A percentile compares a stretch with the other conserved stretches of the same genome.
Evolutionary conservation across 1,140 invertebrate species (phyloP).

Genomic region (Trypoxylus dichotomus): DNA sequence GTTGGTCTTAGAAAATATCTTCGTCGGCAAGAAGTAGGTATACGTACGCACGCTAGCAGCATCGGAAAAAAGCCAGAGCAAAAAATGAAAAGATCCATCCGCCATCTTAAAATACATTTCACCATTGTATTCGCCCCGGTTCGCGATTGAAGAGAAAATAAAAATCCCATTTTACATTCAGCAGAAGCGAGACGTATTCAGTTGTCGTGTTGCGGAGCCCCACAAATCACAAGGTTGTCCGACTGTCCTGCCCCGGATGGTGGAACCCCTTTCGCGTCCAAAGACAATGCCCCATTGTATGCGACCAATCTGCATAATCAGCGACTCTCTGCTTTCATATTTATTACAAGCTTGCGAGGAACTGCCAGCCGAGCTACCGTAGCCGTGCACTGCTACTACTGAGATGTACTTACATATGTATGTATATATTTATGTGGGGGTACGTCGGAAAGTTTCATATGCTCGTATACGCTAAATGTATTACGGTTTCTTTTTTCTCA

Average conservation of each 20-base stretch:
- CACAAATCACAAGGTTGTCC: constrained; percentile 29
- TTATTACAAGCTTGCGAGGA: constrained; percentile 34
- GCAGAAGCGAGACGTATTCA: constrained; percentile 28
- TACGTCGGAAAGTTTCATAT: not conserved
- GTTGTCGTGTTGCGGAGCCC: constrained; percentile 25
- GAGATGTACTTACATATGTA: not conserved
- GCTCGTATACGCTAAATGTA: too few relatives aligned
- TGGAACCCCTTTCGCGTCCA: constrained; percentile 17
- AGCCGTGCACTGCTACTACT: not conserved
- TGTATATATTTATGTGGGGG: not conserved
- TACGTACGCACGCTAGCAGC: not conserved
- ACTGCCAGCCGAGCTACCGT: constrained; percentile 19
- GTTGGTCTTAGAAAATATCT: not conserved
- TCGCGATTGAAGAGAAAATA: constrained; percentile 30
- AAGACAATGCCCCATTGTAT: constrained; percentile 45
- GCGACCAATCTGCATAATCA: constrained; percentile 45
- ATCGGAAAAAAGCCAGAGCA: constrained; percentile 5
- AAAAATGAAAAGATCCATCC: constrained; percentile 1
- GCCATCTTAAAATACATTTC: constrained; percentile 27
- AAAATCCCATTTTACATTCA: constrained; percentile 28
- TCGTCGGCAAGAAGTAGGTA: not conserved
- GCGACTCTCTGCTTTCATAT: constrained; percentile 38
- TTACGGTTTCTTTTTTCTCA: not conserved
- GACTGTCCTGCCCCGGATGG: constrained; percentile 28
- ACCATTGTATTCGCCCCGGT: constrained; percentile 28